Evolutionary conservation across 2,797 vertebrate species (phyloP), one percentile per base, ranked within the genome.

Genomic region (Jordanella pulchra): DNA sequence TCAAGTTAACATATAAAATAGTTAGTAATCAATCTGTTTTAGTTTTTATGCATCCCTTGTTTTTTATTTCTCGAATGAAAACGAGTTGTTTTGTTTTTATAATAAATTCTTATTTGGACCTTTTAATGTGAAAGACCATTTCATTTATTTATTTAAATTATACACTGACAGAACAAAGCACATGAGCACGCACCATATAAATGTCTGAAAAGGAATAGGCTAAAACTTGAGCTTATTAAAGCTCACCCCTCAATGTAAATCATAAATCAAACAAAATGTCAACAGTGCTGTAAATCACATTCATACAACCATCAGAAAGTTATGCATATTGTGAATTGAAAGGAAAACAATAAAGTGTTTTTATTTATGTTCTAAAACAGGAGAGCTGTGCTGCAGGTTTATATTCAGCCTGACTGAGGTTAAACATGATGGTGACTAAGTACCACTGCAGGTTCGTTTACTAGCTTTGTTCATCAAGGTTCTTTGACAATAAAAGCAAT

Each of bases 1-100:
- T 71, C 17, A 21, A 30, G 7, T 77, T 50, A 15, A 28, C 69
- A 79, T 79, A 45, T 71, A 50, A 72, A 67, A 42, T 63, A 56
- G 21, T 71, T 21, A 72, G 63, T 42, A 45, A 21, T 50, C 27
- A 64, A 56, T 58, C 17, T 60, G 39, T 56, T 80, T 10, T 28
- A 32, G 7, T 71, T 80, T 39, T 72, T 65, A 32, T 47, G 61
- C 12, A 1, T 53, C 17, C 12, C 15, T 21, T 5, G 32, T 64
- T 65, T 9, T 48, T 69, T 23, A 13, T 25, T n/a, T 45, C 39
- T 7, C 73, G 27, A 35, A 55, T 64, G 39, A 47, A 56, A 65
- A 65, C 2, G 15, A 11, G 7, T 28, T 68, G 54, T 28, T 58
- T 65, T 65, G 53, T 51, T 68, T 77, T 74, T 58, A 48, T 68